Conservation (phyloP, 1,140 invertebrate genomes). For the Drosophila sulfurigaster region DNA sequence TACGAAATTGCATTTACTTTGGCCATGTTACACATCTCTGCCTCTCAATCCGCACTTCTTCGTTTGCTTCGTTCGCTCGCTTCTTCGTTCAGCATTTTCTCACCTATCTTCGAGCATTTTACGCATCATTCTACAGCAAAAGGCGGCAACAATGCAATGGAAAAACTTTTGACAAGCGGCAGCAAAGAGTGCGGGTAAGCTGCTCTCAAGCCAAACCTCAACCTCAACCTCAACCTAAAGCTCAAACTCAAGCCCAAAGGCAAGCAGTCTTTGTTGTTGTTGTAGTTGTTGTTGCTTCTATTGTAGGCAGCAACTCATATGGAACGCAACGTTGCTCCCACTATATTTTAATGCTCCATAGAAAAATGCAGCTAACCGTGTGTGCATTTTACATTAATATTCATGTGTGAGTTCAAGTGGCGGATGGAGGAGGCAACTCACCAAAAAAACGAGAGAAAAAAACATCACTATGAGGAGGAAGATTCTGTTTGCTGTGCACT, state of each 20-base stretch:
- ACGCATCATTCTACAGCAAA: conserved; percentile 69
- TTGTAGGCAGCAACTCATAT: conserved; percentile 79
- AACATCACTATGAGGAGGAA: conserved; percentile 16
- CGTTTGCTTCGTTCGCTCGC: background rate
- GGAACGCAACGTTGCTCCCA: conserved; percentile 77
- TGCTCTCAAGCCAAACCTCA: background rate
- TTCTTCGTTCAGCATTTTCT: conserved; percentile 56
- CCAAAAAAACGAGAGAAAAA: no score
- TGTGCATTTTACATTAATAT: conserved; percentile 82
- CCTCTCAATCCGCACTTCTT: background rate
- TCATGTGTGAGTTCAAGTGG: conserved; percentile 65
- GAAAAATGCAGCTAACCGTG: conserved; percentile 80
- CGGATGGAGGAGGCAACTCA: background rate
- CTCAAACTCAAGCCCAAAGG: background rate
- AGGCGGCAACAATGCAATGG: conserved; percentile 52
- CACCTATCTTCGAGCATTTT: conserved; percentile 71
- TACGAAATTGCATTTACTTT: conserved; percentile 73
- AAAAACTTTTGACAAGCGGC: conserved; percentile 75
- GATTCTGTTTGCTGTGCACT: conserved; percentile 73
- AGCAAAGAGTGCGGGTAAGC: conserved; percentile 11
- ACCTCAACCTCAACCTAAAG: background rate
- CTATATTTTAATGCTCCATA: conserved; percentile 79
- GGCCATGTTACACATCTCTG: conserved; percentile 13
- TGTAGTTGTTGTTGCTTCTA: conserved; percentile 28
- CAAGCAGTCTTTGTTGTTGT: conserved; percentile 13